Conservation (phyloP, 2,797 vertebrate genomes). For the Chiloscyllium punctatum region DNA sequence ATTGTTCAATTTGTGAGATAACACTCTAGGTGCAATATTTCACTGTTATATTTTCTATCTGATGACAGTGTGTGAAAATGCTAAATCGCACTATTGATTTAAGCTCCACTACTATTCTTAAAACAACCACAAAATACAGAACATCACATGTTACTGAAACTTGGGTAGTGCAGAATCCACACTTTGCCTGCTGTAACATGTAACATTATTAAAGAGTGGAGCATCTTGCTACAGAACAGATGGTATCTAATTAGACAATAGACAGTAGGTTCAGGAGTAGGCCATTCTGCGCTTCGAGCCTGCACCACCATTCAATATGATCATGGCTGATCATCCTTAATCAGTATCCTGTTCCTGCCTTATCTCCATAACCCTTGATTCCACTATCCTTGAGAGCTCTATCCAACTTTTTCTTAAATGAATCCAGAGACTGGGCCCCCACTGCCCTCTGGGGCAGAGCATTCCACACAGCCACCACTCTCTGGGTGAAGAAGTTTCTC, state of each 20-base stretch:
- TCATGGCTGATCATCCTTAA: no score
- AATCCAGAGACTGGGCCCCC: no score
- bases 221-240: not conserved
- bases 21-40: not conserved
- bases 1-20: conserved; percentile 27
- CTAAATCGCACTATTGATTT: not conserved
- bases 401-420: no score
- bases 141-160: not conserved
- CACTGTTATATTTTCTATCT: not conserved
- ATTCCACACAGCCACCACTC: no score
- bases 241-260: not conserved
- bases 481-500: no score
- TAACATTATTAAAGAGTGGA: not conserved
- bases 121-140: not conserved
- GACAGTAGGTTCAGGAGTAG: no score
- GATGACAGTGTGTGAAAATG: not conserved
- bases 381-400: no score
- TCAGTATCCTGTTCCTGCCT: no score
- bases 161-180: not conserved
- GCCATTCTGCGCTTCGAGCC: no score
- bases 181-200: not conserved
- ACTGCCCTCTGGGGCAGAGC: no score
- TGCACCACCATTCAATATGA: no score
- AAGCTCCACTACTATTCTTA: not conserved
- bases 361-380: no score